Evolutionary conservation across 2,888 invertebrate genomes (phyloP).

Genomic region (Dicyrtomina minuta): DNA sequence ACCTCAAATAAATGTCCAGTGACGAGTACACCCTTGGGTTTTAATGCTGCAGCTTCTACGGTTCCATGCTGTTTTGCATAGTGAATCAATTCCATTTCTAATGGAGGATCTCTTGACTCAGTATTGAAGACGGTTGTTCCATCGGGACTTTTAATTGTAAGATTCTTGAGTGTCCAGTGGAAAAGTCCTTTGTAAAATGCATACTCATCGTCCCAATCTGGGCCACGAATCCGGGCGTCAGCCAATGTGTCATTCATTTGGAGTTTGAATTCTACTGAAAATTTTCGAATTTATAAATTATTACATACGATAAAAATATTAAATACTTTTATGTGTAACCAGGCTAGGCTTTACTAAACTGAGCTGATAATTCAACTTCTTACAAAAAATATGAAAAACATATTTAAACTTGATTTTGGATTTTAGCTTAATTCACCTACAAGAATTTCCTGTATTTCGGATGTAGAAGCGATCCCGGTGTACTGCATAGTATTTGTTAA

Average conservation of each 20-base stretch:
- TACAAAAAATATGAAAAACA: too few relatives aligned
- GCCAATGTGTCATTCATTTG: constrained; percentile 21
- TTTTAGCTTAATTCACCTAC: too few relatives aligned
- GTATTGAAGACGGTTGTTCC: constrained; percentile 19
- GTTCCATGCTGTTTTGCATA: constrained; percentile 29
- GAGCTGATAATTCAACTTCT: too few relatives aligned
- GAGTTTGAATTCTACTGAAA: constrained; percentile 30
- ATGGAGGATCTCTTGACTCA: constrained; percentile 21
- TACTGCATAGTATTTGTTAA: constrained; percentile 42
- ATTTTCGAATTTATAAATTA: too few relatives aligned
- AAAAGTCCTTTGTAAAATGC: constrained; percentile 4
- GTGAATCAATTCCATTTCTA: constrained; percentile 44
- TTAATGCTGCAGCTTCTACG: constrained; percentile 25
- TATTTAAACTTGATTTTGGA: too few relatives aligned
- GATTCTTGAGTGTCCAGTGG: constrained; percentile 19
- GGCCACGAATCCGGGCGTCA: constrained; percentile 35
- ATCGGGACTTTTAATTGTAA: constrained; percentile 16
- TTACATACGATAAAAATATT: not conserved
- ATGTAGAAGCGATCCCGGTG: constrained; percentile 40
- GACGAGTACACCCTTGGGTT: constrained; percentile 37
- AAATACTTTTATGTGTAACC: too few relatives aligned
- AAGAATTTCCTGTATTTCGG: constrained; percentile 35
- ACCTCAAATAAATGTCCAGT: constrained; percentile 41
- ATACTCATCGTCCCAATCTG: constrained; percentile 13
- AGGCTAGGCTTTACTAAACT: too few relatives aligned